Evolutionary conservation across 2,888 invertebrate species (phyloP), one percentile per base, ranked within the genome.

Genomic region (Gastracanthus pulcherrimus): DNA sequence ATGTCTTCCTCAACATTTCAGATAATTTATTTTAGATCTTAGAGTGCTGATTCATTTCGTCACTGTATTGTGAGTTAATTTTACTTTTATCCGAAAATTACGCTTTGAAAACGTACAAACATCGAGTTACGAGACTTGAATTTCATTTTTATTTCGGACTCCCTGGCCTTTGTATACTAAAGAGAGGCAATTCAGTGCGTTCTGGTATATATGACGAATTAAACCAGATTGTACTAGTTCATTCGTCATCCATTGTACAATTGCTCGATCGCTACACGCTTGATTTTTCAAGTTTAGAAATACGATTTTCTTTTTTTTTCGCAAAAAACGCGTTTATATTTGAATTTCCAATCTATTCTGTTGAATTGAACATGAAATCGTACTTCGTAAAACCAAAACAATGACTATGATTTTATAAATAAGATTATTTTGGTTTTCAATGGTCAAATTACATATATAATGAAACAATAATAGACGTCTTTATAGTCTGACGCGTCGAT

Each of bases 191-290:
- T 69, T 60, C 26, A 23, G 9, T 31, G 29, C 11, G 23, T 36
- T 36, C 23, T 31, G 62, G 6, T 5, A 16, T 45, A 31, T 26
- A 45, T 26, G 51, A 76, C 55, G 64, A 70, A 62, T 31, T 7
- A 51, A 78, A 64, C 62, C 31, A 71, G 71, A 78, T 71, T 29
- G 19, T 36, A 36, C 71, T 26, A 38, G 62, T 64, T 78, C 9
- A 19, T 36, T 29, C 38, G 23, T 41, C 31, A 45, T 36, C 19
- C n/a, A 45, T n/a, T 55, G 38, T 55, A 58, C 23, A 31, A 76
- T 66, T 36, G 19, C 34, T 2, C 64, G 4, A 66, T 26, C n/a
- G 16, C 36, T 26, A 60, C 26, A 3, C 13, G 64, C n/a, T 75
- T 62, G 48, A 72, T 29, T 75, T 75, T 66, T 51, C n/a, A 29